phyloP scores from a whole-genome alignment of 2,113 vertebrate genomes.

The Prinia subflava region DNA sequence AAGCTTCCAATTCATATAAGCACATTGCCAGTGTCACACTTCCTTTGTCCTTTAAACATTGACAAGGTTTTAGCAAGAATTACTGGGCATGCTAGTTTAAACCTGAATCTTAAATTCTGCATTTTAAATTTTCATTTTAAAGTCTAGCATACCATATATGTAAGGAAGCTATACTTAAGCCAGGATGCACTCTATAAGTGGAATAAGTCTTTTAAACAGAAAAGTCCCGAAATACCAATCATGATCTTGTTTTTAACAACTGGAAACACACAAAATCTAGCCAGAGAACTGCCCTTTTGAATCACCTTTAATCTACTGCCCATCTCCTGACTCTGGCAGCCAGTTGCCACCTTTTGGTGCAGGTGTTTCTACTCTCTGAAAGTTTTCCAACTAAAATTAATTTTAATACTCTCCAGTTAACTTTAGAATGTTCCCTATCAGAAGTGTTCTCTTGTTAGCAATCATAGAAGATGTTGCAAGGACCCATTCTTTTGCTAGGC shows the following conservation, averaged over 20 bases:
- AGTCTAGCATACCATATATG: fast-evolving
- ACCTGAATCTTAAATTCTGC: not conserved
- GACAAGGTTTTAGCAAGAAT: not conserved
- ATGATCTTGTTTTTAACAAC: not conserved
- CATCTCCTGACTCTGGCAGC: not conserved
- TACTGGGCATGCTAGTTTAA: not conserved
- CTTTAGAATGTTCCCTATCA: not conserved
- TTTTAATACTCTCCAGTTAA: not conserved
- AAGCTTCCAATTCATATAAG: not conserved
- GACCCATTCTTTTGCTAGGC: not conserved
- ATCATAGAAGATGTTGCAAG: not conserved
- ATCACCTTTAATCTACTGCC: not conserved
- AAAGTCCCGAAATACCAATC: not conserved
- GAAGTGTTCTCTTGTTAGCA: not conserved
- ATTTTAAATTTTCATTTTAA: not conserved
- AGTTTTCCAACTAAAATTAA: not conserved
- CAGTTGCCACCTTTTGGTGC: not conserved
- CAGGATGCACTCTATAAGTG: not conserved
- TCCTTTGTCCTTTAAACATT: not conserved
- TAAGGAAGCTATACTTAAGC: not conserved
- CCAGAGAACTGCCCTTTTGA: not conserved
- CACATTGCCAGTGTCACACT: not conserved
- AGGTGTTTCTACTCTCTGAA: not conserved
- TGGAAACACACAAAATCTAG: not conserved
- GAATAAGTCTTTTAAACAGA: not conserved